Base-by-base conservation (phyloP, 2,797 vertebrate species). In the Cyclura pinguis region DNA sequence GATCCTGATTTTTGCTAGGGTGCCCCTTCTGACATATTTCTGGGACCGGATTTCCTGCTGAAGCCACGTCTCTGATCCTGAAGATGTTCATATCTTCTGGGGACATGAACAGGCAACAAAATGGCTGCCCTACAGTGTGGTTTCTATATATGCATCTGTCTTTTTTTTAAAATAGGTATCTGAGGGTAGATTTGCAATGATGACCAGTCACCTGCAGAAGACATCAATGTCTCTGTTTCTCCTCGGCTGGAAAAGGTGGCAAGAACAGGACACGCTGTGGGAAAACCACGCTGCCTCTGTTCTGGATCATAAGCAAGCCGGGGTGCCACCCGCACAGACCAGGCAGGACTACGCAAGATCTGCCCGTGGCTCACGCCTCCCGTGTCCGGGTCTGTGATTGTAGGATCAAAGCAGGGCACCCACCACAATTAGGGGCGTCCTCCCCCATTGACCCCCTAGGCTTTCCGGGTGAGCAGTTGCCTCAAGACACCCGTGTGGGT, bases 401-500 rank as follows among this genome's bases (percentile, higher is more conserved):
- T 16, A 8, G 14, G 7, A 13, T 62, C 9, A 62, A 84, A 69
- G 29, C 4, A 52, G 16, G 57, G 82, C 32, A 50, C 22, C 20
- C 8, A 35, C 29, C 14, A 20, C 0, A 18, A 2, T 4, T 67
- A 74, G n/a, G 6, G 42, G 20, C 6, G 52, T 55, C 47, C 9
- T 22, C 12, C 35, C 50, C 14, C 27, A 62, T 32, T 29, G 38
- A 81, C 18, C 2, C 42, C 8, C 52, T 59, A 78, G 10, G 4
- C n/a, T 42, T 18, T 8, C 57, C 52, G 29, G 29, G 6, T 47
- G 29, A 84, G 57, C n/a, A 2, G n/a, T 6, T 82, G 62, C 83
- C 62, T 82, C 84, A 74, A 73, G 80, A 83, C 42, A 59, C 90
- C 92, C 86, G 29, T 91, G 94, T 92, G 85, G 92, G 91, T n/a